Base-by-base conservation (phyloP, 1,140 invertebrate species). In the Lepidurus apus region DNA sequence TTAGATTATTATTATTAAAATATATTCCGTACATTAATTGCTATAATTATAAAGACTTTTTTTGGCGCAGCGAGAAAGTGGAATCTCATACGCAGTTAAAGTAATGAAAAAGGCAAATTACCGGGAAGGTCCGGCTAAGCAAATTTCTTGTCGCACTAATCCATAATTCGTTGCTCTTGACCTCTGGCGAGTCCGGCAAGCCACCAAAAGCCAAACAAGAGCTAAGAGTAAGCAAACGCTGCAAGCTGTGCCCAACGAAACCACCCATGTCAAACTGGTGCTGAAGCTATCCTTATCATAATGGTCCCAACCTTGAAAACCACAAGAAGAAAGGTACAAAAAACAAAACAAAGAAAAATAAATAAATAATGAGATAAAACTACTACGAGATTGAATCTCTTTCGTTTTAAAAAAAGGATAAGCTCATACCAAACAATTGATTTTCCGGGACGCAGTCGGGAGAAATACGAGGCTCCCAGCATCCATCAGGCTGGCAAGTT, bases 391-490 rank as follows among this genome's bases (percentile, higher is more conserved):
- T 34, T 34, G 2, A 34, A 34, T 34, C 34, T 75, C 74, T 1
- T 24, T 75, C 74, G n/a, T 7, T 7, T 21, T 7, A 17, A 78
- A 78, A 26, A 76, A 8, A n/a, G 24, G 44, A 76, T 45, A 24
- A n/a, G 42, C 73, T 74, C 78, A 77, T 77, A 82, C 81, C 79
- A 76, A 77, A 78, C 26, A 76, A 73, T 43, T 78, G 17, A 11
- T 45, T 47, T 42, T 76, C 74, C 42, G 42, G 17, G 21, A 79
- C 42, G 74, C 85, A 86, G 26, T 81, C 80, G 43, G 85, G 85
- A 11, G 81, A 82, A 65, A 81, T 80, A 47, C 83, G 83, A 7
- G 87, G 86, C 43, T 82, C 80, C 87, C 87, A 88, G 79, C 87
- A 87, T 6, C 87, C 87, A 43, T 83, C 83, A 34, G 80, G 73